phyloP scores from a whole-genome alignment of 1,140 invertebrate genomes.

The Macrosteles quadrilineatus region DNA sequence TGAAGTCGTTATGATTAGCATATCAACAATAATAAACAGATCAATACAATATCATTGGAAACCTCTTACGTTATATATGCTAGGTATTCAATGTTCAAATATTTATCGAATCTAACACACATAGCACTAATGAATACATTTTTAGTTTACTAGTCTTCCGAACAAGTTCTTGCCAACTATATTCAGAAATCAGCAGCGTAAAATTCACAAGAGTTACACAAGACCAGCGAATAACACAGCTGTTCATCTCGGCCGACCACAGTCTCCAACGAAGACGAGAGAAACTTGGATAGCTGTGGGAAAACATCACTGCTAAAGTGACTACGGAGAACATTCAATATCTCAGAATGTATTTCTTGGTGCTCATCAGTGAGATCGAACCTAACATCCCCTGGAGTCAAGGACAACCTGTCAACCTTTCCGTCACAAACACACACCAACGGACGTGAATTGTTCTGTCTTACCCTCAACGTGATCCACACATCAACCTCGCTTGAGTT shows the following conservation, averaged over 20 bases:
- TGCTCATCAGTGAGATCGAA: neutral
- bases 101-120: too few species aligned
- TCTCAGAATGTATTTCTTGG: neutral
- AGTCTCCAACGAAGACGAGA: neutral
- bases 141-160: too few species aligned
- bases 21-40: too few species aligned
- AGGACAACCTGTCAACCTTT: neutral
- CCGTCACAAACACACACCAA: neutral
- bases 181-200: constrained; percentile 5
- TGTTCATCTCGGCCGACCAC: neutral
- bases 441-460: neutral
- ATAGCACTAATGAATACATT: too few species aligned
- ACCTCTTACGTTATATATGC: too few species aligned
- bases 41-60: too few species aligned
- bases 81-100: too few species aligned
- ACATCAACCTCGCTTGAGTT: neutral
- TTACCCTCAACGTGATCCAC: neutral
- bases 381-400: neutral
- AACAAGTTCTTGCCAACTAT: too few species aligned
- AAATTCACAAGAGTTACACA: neutral
- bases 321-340: neutral
- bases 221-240: neutral
- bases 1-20: too few species aligned
- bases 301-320: neutral
- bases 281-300: neutral